phyloP scores from a whole-genome alignment of 2,113 vertebrate species.

The Thamnophis sirtalis region DNA sequence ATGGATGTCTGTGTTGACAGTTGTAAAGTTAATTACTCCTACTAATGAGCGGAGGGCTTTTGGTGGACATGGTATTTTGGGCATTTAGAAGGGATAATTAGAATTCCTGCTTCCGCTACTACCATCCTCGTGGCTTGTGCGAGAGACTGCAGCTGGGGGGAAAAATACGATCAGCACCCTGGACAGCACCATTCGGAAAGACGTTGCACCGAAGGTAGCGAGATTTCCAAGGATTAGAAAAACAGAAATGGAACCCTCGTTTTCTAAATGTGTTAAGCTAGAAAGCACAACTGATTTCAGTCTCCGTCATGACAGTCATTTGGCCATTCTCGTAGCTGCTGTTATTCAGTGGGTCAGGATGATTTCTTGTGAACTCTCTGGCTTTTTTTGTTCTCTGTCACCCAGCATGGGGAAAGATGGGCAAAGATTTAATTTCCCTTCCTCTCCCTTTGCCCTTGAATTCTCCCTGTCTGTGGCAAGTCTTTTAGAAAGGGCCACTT shows the following conservation, averaged over 20 bases:
- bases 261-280: neutral
- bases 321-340: constrained; percentile 53
- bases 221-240: neutral
- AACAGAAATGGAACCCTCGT: neutral
- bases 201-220: neutral
- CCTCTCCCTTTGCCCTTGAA: neutral
- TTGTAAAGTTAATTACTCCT: constrained; percentile 88
- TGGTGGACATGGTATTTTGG: constrained; percentile 82
- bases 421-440: neutral
- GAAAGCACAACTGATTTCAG: neutral
- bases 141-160: constrained; percentile 55
- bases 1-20: constrained; percentile 81
- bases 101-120: constrained; percentile 48
- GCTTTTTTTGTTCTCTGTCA: constrained; percentile 38
- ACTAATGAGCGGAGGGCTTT: constrained; percentile 84
- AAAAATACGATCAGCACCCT: neutral
- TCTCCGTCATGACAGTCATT: constrained; percentile 53
- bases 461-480: neutral
- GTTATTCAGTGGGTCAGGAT: constrained; percentile 57
- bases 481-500: neutral
- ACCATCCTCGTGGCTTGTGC: constrained; percentile 40
- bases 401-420: neutral
- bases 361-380: constrained; percentile 52
- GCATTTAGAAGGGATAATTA: constrained; percentile 82
- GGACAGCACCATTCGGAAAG: neutral